Evolutionary conservation across 2,888 invertebrate genomes (phyloP).

Genomic region (Melolontha melolontha): DNA sequence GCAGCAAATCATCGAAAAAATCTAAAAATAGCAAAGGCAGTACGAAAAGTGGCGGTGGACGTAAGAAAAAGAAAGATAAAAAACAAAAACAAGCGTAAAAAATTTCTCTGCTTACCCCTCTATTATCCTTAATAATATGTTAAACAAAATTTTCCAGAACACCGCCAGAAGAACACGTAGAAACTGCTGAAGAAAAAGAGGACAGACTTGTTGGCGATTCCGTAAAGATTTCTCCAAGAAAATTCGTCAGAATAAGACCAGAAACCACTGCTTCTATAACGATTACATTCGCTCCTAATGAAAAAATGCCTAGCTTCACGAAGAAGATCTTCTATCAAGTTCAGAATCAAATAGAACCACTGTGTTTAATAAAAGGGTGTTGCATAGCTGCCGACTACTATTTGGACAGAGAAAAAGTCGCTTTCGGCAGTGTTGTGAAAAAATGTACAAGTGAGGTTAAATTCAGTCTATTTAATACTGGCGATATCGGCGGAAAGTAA

Average conservation of each 20-base stretch:
- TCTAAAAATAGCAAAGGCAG: conserved; percentile 23
- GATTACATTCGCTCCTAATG: conserved; percentile 61
- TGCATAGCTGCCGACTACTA: conserved; percentile 67
- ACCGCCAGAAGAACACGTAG: conserved; percentile 37
- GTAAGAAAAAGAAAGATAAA: conserved; percentile 38
- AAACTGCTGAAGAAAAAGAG: conserved; percentile 47
- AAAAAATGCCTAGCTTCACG: conserved; percentile 58
- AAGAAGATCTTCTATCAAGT: conserved; percentile 66
- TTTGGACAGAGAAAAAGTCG: conserved; percentile 66
- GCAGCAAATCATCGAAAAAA: conserved; percentile 28
- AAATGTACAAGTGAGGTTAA: conserved; percentile 64
- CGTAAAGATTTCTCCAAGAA: conserved; percentile 58
- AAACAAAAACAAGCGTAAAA: conserved; percentile 27
- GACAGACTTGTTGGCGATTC: conserved; percentile 48
- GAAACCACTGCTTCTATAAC: conserved; percentile 59
- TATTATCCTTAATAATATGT: not conserved
- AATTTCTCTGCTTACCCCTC: not conserved
- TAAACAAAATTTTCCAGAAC: not conserved
- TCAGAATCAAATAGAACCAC: conserved; percentile 66
- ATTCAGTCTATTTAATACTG: conserved; percentile 68
- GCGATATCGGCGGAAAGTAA: conserved; percentile 69
- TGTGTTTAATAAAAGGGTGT: conserved; percentile 68
- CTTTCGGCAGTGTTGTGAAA: conserved; percentile 69
- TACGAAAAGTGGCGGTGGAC: conserved; percentile 23
- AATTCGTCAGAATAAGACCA: conserved; percentile 56